A percentile compares a stretch with the other conserved stretches of the same genome.
Conservation (phyloP, 2,888 invertebrate species). For the Meiosimyza decipiens region DNA sequence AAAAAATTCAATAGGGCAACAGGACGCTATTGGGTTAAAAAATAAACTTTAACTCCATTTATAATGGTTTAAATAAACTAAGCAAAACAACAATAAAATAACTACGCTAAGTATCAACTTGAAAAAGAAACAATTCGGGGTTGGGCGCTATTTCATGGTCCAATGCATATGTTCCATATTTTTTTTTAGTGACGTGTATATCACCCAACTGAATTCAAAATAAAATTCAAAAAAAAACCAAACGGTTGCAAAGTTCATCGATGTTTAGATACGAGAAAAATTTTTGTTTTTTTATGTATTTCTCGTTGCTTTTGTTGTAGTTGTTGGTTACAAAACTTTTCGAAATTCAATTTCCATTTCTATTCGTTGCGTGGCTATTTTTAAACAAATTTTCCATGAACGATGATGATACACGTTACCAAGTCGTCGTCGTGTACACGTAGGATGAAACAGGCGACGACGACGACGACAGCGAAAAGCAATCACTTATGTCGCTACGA, state of each 20-base stretch:
- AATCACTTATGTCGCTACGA: neutral
- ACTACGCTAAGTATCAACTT: neutral
- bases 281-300: neutral
- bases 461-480: neutral
- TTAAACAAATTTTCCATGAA: conserved; percentile 21
- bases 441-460: neutral
- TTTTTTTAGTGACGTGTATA: conserved; percentile 20
- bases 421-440: neutral
- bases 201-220: conserved; percentile 10
- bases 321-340: neutral
- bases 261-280: neutral
- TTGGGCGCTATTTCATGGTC: conserved; percentile 34
- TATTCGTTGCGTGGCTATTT: conserved; percentile 11
- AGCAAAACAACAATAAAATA: too few species aligned
- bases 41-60: too few species aligned
- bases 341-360: conserved; percentile 21
- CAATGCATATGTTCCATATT: conserved; percentile 38
- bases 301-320: neutral
- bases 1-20: too few species aligned
- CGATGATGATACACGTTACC: conserved; percentile 6
- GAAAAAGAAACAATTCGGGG: conserved; percentile 17
- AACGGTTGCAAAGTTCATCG: neutral
- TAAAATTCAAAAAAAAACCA: neutral
- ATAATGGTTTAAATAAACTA: too few species aligned
- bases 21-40: too few species aligned